Percentiles rank a stretch among this genome's conserved stretches.
phyloP scores from a whole-genome alignment of 2,113 vertebrate species.

The Monarcha castaneiventris region DNA sequence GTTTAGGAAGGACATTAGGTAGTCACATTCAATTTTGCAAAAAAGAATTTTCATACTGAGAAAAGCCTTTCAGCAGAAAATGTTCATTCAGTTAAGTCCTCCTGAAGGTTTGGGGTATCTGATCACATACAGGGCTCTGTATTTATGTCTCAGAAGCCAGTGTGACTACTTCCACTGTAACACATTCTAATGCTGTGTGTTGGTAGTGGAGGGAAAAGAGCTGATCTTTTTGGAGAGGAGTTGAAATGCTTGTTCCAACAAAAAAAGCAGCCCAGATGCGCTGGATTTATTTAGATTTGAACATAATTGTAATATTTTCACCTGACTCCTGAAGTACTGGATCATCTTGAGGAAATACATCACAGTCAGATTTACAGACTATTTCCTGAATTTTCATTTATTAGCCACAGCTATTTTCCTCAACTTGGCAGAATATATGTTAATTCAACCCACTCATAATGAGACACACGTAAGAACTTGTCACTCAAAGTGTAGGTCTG shows the following conservation, averaged over 20 bases:
- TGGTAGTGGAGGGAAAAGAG: not conserved
- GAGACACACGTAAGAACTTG: constrained; percentile 70
- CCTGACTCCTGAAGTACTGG: constrained; percentile 41
- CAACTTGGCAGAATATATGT: constrained; percentile 70
- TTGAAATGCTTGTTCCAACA: constrained; percentile 25
- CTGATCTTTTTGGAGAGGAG: not conserved
- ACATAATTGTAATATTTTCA: constrained; percentile 13
- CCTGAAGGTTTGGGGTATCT: not conserved
- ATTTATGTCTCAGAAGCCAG: not conserved
- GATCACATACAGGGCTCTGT: not conserved
- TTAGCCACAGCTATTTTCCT: constrained; percentile 70
- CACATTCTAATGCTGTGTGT: not conserved
- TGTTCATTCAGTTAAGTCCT: not conserved
- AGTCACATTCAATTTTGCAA: not conserved
- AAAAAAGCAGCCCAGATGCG: not conserved
- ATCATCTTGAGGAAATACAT: constrained; percentile 55
- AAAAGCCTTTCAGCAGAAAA: not conserved
- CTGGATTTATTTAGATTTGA: constrained; percentile 37
- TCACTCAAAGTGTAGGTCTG: constrained; percentile 70
- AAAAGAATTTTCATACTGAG: not conserved
- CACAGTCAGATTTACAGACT: constrained; percentile 65
- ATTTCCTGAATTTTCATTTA: constrained; percentile 63
- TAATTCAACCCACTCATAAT: constrained; percentile 72
- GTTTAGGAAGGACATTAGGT: not conserved
- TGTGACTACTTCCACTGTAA: not conserved